These are phyloP conservation scores for Aplysina aerophoba DNA, from an alignment of 37 sponge, comb jelly and placozoan species.

Conservation along the genomic window DNA sequence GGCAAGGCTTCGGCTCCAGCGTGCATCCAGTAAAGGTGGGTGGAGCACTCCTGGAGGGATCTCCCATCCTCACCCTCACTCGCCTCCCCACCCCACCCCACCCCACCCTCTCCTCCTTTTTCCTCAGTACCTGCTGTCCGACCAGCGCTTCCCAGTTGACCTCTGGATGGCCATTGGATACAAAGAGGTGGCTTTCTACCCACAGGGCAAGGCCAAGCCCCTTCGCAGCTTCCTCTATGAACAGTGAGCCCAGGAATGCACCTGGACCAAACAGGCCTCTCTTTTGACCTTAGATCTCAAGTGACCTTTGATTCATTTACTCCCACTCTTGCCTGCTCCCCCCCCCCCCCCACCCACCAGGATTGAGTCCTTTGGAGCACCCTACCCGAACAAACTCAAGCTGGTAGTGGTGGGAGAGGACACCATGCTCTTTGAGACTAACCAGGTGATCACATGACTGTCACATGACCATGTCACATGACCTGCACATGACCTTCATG, in stretches of 20 bases:
- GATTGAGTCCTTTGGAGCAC: conserved; percentile 84
- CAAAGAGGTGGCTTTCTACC: conserved; percentile 70
- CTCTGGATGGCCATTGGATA: conserved; percentile 76
- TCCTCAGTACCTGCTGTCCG: conserved; percentile 55
- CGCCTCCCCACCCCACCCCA: not conserved
- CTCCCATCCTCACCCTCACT: not conserved
- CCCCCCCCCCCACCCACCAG: not conserved
- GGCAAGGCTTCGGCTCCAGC: conserved; percentile 79
- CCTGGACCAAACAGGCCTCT: not conserved
- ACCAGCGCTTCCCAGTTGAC: conserved; percentile 77
- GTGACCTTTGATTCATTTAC: not conserved
- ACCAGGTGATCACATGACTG: conserved; percentile 37
- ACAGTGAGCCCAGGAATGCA: conserved; percentile 29
- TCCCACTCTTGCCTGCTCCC: not conserved
- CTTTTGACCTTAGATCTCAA: no score
- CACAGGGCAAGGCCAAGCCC: conserved; percentile 62
- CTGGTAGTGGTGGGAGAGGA: conserved; percentile 65
- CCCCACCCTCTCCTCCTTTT: not conserved
- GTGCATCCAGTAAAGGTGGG: conserved; percentile 76
- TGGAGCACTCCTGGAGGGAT: not conserved
- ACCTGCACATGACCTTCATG: not conserved
- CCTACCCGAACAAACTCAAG: conserved; percentile 61
- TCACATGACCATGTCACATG: not conserved
- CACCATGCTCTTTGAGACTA: conserved; percentile 69
- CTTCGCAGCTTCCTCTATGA: conserved; percentile 63